Base-by-base conservation (phyloP, 2,888 invertebrate species). In the Luperina nickerlii region DNA sequence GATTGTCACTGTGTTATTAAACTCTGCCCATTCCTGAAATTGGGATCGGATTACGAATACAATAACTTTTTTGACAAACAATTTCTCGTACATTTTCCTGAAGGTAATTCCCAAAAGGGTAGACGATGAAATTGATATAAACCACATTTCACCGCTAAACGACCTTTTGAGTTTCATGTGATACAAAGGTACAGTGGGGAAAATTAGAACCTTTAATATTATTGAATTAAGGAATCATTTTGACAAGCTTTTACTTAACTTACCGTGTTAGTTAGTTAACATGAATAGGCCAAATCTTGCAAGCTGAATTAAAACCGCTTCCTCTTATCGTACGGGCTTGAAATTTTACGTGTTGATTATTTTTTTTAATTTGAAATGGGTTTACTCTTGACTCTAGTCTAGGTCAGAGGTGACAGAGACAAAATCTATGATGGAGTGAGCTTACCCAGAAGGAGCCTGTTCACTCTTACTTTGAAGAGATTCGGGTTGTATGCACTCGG, bases 21-120 rank as follows among this genome's bases (percentile, higher is more conserved):
- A 45, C 32, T 67, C 60, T 15, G 51, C 57, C 74, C 60, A 82
- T 79, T 20, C 42, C 42, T 82, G n/a, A 75, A 51, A 66, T 62
- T 32, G 42, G 42, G 66, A 32, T 75, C 42, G 51, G 60, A 66
- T 82, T 67, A 60, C n/a, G 15, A 74, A 24, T 15, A 54, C 32
- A 51, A 79, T 45, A n/a, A 67, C 32, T 82, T 75, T 20, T 82
- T 67, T 75, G 42, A 32, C 20, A 45, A 20, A 67, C 38, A 75
- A 74, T 75, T 60, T 60, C 51, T 51, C n/a, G 42, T 11, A 74
- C 18, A 82, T 67, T 82, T 67, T 20, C 51, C 2, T 18, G 24
- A n/a, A 32, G 42, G 42, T 75, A 75, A 79, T 67, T 20, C 82
- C n/a, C 42, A 60, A 51, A 82, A 82, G 48, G 75, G 66, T 42